Evolutionary conservation across 2,888 invertebrate species (phyloP).

Genomic region (Zelleria hepariella): DNA sequence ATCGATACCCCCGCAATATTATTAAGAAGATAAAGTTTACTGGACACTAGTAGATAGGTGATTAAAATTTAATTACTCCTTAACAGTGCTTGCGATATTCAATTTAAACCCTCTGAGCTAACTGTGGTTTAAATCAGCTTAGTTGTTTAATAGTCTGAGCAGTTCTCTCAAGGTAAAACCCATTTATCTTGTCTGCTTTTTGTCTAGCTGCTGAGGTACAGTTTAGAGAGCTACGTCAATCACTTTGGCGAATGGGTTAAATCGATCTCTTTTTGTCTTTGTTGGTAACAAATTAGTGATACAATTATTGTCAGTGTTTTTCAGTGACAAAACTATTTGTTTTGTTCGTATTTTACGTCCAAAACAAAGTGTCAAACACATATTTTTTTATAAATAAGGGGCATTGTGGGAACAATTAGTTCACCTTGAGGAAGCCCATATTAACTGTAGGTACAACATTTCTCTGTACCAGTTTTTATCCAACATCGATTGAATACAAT

Average conservation of each 20-base stretch:
- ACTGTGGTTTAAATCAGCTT: background rate
- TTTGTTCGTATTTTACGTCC: background rate
- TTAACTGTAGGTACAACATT: background rate
- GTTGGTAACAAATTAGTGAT: background rate
- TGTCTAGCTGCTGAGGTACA: background rate
- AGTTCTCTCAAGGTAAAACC: background rate
- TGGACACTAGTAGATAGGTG: background rate
- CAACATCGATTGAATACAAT: background rate
- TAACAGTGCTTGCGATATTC: background rate
- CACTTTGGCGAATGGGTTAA: too few relatives aligned
- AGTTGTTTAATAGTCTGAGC: background rate
- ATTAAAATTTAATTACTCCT: constrained; percentile 2
- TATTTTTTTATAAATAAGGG: too few relatives aligned
- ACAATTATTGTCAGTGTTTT: background rate
- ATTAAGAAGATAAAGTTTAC: constrained; percentile 1
- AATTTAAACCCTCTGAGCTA: background rate
- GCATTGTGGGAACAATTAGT: too few relatives aligned
- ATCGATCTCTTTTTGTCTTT: background rate
- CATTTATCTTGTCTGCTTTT: background rate
- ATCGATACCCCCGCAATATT: constrained; percentile 1
- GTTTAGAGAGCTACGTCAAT: too few relatives aligned
- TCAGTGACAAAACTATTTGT: background rate
- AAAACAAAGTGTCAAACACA: too few relatives aligned
- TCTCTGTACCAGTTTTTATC: too few relatives aligned
- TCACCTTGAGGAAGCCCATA: too few relatives aligned